Evolutionary conservation across 2,113 vertebrate genomes (phyloP).

Genomic region (Sinocyclocheilus rhinocerous): DNA sequence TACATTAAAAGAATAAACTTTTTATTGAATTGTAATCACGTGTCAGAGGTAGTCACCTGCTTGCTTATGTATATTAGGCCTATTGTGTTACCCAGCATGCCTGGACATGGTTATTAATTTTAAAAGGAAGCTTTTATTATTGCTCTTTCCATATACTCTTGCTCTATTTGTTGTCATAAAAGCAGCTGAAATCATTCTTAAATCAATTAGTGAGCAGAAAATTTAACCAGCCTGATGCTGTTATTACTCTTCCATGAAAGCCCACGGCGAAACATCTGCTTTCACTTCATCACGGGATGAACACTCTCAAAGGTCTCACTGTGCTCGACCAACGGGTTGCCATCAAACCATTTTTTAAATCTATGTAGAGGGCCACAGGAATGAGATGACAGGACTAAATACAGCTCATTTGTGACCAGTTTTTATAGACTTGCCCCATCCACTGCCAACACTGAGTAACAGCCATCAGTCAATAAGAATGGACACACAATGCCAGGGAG

Average conservation of each 20-base stretch:
- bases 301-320: not conserved
- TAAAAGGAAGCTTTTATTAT: not conserved
- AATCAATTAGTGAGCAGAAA: not conserved
- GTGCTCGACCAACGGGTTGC: not conserved
- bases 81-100: not conserved
- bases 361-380: not conserved
- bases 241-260: not conserved
- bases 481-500: constrained; percentile 52
- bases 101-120: not conserved
- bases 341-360: constrained; percentile 10
- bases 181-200: not conserved
- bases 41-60: not conserved
- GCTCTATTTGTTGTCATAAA: not conserved
- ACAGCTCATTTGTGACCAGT: not conserved
- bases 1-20: not conserved
- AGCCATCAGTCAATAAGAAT: constrained; percentile 35
- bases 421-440: constrained; percentile 1
- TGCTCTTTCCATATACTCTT: not conserved
- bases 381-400: not conserved
- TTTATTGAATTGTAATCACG: not conserved
- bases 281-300: not conserved
- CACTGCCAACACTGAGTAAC: not conserved
- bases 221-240: not conserved
- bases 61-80: not conserved
- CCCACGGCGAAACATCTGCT: not conserved